phyloP scores from a whole-genome alignment of 2,797 vertebrate genomes.

The Lutjanus argentimaculatus region DNA sequence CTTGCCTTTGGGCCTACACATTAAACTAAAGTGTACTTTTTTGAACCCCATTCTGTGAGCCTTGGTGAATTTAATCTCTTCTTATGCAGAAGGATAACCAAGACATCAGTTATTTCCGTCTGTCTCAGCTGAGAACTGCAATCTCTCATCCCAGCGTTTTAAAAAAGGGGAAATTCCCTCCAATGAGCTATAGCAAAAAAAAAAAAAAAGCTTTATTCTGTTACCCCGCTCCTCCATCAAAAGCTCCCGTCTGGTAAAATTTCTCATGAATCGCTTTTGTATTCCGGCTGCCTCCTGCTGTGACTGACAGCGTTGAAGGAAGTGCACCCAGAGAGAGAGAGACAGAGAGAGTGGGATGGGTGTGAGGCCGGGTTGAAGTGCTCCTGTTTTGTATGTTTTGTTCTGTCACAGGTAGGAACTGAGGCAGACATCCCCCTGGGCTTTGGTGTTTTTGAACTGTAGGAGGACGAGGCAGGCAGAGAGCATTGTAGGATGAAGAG shows the following conservation, averaged over 20 bases:
- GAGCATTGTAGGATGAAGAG: slow-evolving; percentile 1
- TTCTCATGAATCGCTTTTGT: slow-evolving; percentile 55
- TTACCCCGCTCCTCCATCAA: slow-evolving; percentile 46
- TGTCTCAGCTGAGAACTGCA: slow-evolving; percentile 21
- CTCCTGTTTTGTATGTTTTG: slow-evolving; percentile 51
- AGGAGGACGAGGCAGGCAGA: slow-evolving; percentile 17
- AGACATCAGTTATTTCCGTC: slow-evolving; percentile 20
- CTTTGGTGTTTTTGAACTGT: slow-evolving; percentile 42
- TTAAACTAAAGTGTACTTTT: neutral
- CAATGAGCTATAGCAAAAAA: slow-evolving; percentile 18
- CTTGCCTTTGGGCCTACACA: slow-evolving; percentile 13
- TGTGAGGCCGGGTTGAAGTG: slow-evolving; percentile 31
- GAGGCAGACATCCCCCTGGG: slow-evolving; percentile 49
- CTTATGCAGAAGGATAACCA: slow-evolving; percentile 20
- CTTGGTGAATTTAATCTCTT: neutral
- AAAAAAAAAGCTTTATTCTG: neutral
- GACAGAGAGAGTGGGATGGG: slow-evolving; percentile 26
- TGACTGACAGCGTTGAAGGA: slow-evolving; percentile 51
- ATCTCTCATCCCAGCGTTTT: neutral
- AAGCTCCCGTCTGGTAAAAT: slow-evolving; percentile 48
- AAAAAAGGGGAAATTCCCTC: slow-evolving; percentile 44
- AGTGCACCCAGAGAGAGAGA: slow-evolving; percentile 47
- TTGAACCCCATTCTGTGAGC: neutral
- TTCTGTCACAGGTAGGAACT: slow-evolving; percentile 46
- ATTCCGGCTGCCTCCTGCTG: slow-evolving; percentile 46